These are phyloP conservation scores for Cephus rjabovi DNA, from an alignment of 2,888 invertebrate genomes.

Conservation along the genomic window DNA sequence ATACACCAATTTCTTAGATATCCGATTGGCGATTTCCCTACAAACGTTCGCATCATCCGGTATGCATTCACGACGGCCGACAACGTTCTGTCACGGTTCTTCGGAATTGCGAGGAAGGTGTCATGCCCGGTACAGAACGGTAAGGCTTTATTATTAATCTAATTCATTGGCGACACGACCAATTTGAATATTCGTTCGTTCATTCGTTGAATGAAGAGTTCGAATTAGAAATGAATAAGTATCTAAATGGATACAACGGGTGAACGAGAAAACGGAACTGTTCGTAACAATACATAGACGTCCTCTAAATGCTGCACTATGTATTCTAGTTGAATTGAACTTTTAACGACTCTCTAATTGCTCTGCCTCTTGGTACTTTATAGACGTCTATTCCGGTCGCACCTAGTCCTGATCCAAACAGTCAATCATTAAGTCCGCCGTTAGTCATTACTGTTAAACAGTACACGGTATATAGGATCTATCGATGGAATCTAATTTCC, in stretches of 20 bases:
- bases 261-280: background rate
- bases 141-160: background rate
- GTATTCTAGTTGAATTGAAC: background rate
- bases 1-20: slow-evolving; percentile 69
- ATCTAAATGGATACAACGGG: background rate
- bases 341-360: background rate
- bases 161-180: background rate
- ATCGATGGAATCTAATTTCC: background rate
- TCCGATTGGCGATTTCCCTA: slow-evolving; percentile 91
- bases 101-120: slow-evolving; percentile 81
- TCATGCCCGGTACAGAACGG: slow-evolving; percentile 75
- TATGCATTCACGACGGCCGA: slow-evolving; percentile 83
- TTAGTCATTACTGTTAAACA: background rate
- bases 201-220: background rate
- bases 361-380: background rate
- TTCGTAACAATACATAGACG: background rate
- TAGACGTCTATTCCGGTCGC: background rate
- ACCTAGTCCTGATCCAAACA: background rate
- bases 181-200: background rate
- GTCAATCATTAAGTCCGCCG: background rate
- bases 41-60: slow-evolving; percentile 86
- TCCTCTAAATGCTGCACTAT: background rate
- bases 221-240: background rate
- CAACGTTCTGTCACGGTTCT: slow-evolving; percentile 75
- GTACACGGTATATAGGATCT: background rate